These are phyloP conservation scores for Trogon melanurus DNA, from an alignment of 2,113 vertebrate species.

Conservation along the genomic window DNA sequence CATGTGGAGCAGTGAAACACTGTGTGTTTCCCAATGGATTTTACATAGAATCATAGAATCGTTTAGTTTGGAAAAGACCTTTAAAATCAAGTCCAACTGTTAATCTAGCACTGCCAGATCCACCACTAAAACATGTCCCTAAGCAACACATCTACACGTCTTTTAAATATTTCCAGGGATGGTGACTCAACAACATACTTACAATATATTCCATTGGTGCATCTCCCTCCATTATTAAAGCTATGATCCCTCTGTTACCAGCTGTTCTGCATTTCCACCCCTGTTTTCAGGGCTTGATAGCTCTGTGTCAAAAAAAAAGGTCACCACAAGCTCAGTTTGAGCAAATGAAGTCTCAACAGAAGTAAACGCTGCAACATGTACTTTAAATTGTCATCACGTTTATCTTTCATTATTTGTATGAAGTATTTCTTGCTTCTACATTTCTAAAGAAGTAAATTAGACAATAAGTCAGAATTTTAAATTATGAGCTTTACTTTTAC, in stretches of 20 bases:
- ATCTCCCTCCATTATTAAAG: not conserved
- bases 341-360: slow-evolving; percentile 7
- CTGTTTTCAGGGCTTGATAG: not conserved
- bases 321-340: not conserved
- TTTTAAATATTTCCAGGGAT: too few relatives aligned
- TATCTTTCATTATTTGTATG: not conserved
- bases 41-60: not conserved
- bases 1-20: not conserved
- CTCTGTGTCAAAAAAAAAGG: not conserved
- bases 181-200: not conserved
- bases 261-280: not conserved
- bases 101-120: too few relatives aligned
- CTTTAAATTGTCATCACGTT: not conserved
- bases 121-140: too few relatives aligned
- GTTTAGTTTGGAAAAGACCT: too few relatives aligned
- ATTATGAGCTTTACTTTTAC: not conserved
- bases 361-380: slow-evolving; percentile 17
- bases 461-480: not conserved
- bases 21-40: fast-evolving
- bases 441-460: not conserved
- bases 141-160: too few relatives aligned
- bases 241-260: not conserved
- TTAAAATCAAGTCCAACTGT: too few relatives aligned
- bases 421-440: not conserved
- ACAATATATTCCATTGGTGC: not conserved